Evolutionary conservation across 2,888 invertebrate genomes (phyloP).

Genomic region (Eustalomyia histrio): DNA sequence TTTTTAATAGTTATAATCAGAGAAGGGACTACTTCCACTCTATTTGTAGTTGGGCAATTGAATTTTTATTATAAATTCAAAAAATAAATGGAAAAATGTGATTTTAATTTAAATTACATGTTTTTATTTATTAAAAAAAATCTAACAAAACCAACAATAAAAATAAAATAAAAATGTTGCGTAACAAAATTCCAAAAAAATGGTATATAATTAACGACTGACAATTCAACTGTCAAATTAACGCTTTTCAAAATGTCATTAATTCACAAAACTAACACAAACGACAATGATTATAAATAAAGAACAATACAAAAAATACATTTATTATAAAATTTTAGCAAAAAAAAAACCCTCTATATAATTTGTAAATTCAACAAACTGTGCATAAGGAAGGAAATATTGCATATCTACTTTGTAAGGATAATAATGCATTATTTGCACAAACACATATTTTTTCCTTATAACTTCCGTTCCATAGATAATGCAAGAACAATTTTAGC

Average conservation of each 20-base stretch:
- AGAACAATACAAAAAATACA: conserved; percentile 36
- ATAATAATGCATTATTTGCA: conserved; percentile 45
- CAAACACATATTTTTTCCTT: conserved; percentile 46
- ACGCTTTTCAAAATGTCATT: conserved; percentile 64
- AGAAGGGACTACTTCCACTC: background rate
- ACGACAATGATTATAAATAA: conserved; percentile 3
- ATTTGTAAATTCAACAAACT: background rate
- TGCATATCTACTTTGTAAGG: background rate
- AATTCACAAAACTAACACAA: conserved; percentile 57
- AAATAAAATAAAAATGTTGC: background rate
- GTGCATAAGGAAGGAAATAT: background rate
- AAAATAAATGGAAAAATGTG: conserved; percentile 45
- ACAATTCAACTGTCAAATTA: conserved; percentile 66
- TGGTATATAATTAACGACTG: conserved; percentile 60
- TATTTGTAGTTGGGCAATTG: background rate
- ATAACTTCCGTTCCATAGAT: conserved; percentile 51
- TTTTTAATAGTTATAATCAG: background rate
- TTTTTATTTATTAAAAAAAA: conserved; percentile 29
- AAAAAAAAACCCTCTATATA: background rate
- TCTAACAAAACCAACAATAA: conserved; percentile 9
- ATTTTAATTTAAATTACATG: conserved; percentile 61
- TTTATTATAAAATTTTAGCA: conserved; percentile 34
- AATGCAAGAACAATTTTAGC: conserved; percentile 14
- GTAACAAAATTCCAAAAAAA: conserved; percentile 4
- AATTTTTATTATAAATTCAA: background rate